Base-by-base conservation (phyloP, 2,113 vertebrate species). In the Leucoraja erinaceus region DNA sequence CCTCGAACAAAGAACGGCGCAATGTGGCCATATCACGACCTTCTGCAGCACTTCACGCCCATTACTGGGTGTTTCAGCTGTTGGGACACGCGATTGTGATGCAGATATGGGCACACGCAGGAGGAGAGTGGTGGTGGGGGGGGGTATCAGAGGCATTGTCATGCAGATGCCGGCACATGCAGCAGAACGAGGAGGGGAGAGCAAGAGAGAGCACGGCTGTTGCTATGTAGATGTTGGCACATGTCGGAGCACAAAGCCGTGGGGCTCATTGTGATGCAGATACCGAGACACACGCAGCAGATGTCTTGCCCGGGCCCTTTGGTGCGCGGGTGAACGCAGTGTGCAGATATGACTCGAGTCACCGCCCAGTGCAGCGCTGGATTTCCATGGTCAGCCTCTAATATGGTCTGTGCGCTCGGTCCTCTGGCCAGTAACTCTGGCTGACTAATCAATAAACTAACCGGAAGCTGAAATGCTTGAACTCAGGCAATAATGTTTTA, bases 131-230 rank as follows among this genome's bases (percentile, higher is more conserved):
- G 68, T 63, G 66, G 20, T 20, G 4, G 63, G 63, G 63, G 18
- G 2, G 5, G 2, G 22, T 20, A 72, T 63, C 59, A 88, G 4
- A 63, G 83, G 18, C 33, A 91, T 91, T 91, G 90, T 91, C 12
- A 91, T 91, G 90, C 31, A 91, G 90, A 91, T 91, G 66, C 90
- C 66, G 33, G 90, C 90, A 91, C 90, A 91, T 91, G 90, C 68
- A 10, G 90, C 20, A 72, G 68, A 9, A 74, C 90, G 72, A 38
- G 70, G 68, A 38, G 66, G 47, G 38, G 38, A n/a, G n/a, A n/a
- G n/a, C n/a, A 47, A 47, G 16, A 72, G 59, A 31, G 59, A 66
- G 28, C 83, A 18, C 25, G 83, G 83, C 83, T n/a, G 28, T 88
- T 31, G 83, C 83, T 88, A 63, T 88, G 83, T 88, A 59, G 83